A percentile compares a stretch with the other conserved stretches of the same genome.
Evolutionary conservation across 2,888 invertebrate species (phyloP).

Genomic region (Drosophila buzzatii): DNA sequence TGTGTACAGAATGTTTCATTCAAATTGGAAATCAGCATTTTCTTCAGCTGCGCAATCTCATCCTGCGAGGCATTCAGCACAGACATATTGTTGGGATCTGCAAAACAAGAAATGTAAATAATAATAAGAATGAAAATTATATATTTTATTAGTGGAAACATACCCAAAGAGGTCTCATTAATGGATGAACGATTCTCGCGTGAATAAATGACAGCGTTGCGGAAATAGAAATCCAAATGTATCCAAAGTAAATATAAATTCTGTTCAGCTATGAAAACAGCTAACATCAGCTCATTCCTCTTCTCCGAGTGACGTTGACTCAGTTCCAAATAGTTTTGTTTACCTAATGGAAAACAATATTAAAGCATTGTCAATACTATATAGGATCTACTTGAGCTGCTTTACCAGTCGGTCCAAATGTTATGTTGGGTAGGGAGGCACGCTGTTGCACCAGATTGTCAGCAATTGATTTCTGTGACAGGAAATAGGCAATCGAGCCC

Average conservation of each 20-base stretch:
- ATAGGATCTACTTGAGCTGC: background rate
- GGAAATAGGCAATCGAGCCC: slow-evolving; percentile 87
- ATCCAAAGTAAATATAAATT: slow-evolving; percentile 92
- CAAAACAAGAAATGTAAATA: slow-evolving; percentile 34
- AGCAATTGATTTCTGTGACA: slow-evolving; percentile 86
- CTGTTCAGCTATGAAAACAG: slow-evolving; percentile 89
- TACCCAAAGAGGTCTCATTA: slow-evolving; percentile 64
- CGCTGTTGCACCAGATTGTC: slow-evolving; percentile 84
- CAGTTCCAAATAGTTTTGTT: slow-evolving; percentile 84
- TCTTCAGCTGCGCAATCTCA: slow-evolving; percentile 89
- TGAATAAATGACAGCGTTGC: slow-evolving; percentile 87
- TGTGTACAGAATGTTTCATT: slow-evolving; percentile 92
- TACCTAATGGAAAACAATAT: slow-evolving; percentile 62
- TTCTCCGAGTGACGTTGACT: slow-evolving; percentile 87
- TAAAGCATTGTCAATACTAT: background rate
- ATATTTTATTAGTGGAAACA: background rate
- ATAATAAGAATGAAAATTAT: background rate
- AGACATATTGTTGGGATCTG: slow-evolving; percentile 85
- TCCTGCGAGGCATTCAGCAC: slow-evolving; percentile 88
- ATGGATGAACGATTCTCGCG: slow-evolving; percentile 65
- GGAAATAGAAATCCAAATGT: slow-evolving; percentile 90
- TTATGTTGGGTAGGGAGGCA: slow-evolving; percentile 55
- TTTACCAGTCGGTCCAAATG: slow-evolving; percentile 56
- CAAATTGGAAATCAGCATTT: slow-evolving; percentile 90
- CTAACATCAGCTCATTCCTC: slow-evolving; percentile 87